Evolutionary conservation across 35 echinoderm and acorn worm genomes (phyloP).

Genomic region (Apostichopus californicus): DNA sequence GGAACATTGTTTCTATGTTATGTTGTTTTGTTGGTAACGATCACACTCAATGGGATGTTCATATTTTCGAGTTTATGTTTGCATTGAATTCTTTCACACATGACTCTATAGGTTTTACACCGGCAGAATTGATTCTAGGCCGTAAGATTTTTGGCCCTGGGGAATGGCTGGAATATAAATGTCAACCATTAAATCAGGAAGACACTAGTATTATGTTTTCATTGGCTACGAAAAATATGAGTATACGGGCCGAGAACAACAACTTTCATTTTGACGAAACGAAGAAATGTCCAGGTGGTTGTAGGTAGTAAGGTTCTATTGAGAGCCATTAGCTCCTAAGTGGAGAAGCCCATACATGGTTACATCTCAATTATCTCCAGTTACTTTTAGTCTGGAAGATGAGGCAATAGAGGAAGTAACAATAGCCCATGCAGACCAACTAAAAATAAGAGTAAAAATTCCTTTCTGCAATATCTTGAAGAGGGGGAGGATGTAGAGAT

Average conservation of each 20-base stretch:
- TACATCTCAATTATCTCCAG: slow-evolving; percentile 12
- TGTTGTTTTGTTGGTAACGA: not conserved
- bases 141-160: not conserved
- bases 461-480: no score
- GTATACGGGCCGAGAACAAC: not conserved
- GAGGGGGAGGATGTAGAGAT: no score
- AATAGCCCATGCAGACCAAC: not conserved
- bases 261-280: not conserved
- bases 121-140: slow-evolving; percentile 2
- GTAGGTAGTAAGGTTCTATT: not conserved
- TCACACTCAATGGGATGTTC: not conserved
- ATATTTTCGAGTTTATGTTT: not conserved
- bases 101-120: not conserved
- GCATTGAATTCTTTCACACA: not conserved
- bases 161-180: slow-evolving; percentile 17
- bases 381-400: not conserved
- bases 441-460: no score
- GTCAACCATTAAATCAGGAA: not conserved
- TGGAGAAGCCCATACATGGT: slow-evolving; percentile 14
- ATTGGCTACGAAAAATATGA: not conserved
- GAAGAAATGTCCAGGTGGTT: not conserved
- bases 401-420: not conserved
- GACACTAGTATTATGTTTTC: not conserved
- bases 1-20: not conserved
- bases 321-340: not conserved